These are phyloP conservation scores for Choristoneura fumiferana DNA, from an alignment of 1,140 invertebrate species.

Conservation along the genomic window DNA sequence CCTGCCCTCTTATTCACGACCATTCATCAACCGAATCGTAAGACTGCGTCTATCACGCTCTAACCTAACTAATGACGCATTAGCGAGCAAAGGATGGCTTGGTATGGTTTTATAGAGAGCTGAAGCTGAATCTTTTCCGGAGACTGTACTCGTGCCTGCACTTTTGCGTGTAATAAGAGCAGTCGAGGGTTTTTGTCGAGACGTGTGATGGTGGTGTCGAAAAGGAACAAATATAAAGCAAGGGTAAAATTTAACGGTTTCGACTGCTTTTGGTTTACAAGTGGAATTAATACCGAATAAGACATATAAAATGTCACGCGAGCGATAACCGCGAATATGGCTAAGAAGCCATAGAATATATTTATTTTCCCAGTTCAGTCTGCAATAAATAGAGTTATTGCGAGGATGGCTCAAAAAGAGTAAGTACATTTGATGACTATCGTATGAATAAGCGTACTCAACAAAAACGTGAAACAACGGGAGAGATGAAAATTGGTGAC, in stretches of 20 bases:
- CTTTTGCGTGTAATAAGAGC: slow-evolving; percentile 17
- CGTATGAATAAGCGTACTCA: no score
- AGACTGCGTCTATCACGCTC: slow-evolving; percentile 3
- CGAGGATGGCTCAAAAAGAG: no score
- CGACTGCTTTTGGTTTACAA: no score
- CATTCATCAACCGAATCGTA: slow-evolving; percentile 16
- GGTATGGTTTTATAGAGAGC: not conserved
- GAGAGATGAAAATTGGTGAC: no score
- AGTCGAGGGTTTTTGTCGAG: not conserved
- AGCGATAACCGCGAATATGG: no score
- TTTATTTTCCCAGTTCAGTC: no score
- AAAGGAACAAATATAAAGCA: slow-evolving; percentile 1
- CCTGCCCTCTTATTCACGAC: slow-evolving; percentile 32
- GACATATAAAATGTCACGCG: no score
- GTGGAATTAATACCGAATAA: no score
- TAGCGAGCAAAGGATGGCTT: slow-evolving; percentile 4
- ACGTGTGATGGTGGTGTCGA: not conserved
- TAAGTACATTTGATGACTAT: no score
- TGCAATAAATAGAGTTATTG: no score
- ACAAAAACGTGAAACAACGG: no score
- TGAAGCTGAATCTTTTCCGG: slow-evolving; percentile 1
- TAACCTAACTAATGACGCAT: not conserved
- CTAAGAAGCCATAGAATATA: no score
- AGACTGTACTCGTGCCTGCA: slow-evolving; percentile 9
- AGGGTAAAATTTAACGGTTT: not conserved